These are phyloP conservation scores for Hololepta plana DNA, from an alignment of 2,888 invertebrate species.

Conservation along the genomic window DNA sequence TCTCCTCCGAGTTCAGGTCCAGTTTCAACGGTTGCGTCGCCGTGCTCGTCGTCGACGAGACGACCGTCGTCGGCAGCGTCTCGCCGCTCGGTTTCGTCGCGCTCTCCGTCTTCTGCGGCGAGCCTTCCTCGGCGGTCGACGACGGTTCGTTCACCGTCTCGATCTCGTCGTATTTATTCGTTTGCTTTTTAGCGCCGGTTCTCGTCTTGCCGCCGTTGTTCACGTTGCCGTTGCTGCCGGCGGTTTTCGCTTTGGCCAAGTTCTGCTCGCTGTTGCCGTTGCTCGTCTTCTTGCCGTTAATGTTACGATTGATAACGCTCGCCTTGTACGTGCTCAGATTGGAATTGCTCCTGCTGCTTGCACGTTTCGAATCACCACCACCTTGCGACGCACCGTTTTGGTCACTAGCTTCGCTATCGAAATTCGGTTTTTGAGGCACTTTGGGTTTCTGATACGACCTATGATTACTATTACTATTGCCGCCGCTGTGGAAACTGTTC, in stretches of 20 bases:
- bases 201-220: slow-evolving; percentile 2
- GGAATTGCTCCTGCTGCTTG: slow-evolving; percentile 8
- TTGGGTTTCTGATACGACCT: too few relatives aligned
- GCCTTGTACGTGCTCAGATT: too few relatives aligned
- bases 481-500: slow-evolving; percentile 20
- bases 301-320: too few relatives aligned
- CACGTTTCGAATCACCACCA: slow-evolving; percentile 10
- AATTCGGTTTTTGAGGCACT: slow-evolving; percentile 24
- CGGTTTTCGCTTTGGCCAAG: slow-evolving; percentile 2
- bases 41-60: slow-evolving; percentile 24
- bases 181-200: not conserved
- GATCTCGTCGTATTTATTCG: not conserved
- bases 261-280: slow-evolving; percentile 6
- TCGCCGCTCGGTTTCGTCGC: slow-evolving; percentile 12
- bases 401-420: slow-evolving; percentile 11
- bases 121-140: slow-evolving; percentile 5
- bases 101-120: slow-evolving; percentile 8
- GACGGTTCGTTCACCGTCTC: slow-evolving; percentile 7
- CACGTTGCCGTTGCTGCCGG: not conserved
- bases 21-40: slow-evolving; percentile 26
- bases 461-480: slow-evolving; percentile 6
- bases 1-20: slow-evolving; percentile 21
- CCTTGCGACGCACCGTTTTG: slow-evolving; percentile 8
- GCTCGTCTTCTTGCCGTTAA: slow-evolving; percentile 6
- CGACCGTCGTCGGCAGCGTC: slow-evolving; percentile 19